Conservation (phyloP, 2,888 invertebrate species). For the Netelia fuscicornis region DNA sequence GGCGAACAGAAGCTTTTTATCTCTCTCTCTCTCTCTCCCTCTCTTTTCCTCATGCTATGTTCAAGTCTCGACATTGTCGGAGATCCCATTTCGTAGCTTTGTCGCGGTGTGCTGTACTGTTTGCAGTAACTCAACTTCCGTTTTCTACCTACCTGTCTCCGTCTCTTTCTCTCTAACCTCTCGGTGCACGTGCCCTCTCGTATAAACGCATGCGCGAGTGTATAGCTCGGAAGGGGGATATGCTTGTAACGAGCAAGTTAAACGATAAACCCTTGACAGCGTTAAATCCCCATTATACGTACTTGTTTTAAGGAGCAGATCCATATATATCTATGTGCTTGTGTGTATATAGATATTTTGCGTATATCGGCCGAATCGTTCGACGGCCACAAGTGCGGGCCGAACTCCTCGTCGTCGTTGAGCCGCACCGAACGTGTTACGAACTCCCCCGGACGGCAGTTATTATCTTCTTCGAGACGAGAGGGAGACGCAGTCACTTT, state of each 20-base stretch:
- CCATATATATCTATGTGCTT: neutral
- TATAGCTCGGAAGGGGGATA: no score
- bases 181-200: slow-evolving; percentile 12
- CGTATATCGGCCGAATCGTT: slow-evolving; percentile 35
- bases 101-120: neutral
- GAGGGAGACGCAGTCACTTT: slow-evolving; percentile 26
- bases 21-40: neutral
- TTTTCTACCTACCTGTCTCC: neutral
- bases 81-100: slow-evolving; percentile 52
- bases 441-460: slow-evolving; percentile 59
- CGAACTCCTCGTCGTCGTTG: slow-evolving; percentile 33
- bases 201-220: slow-evolving; percentile 20
- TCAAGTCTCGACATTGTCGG: slow-evolving; percentile 26
- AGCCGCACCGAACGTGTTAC: slow-evolving; percentile 53
- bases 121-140: neutral
- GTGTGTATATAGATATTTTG: neutral
- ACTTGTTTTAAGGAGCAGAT: slow-evolving; percentile 26
- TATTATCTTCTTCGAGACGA: slow-evolving; percentile 56
- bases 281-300: slow-evolving; percentile 1
- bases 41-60: neutral
- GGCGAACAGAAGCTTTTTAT: slow-evolving; percentile 23
- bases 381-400: slow-evolving; percentile 37
- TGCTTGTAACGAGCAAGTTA: slow-evolving; percentile 41
- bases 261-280: slow-evolving; percentile 18
- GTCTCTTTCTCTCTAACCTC: neutral